Evolutionary conservation across 2,888 invertebrate species (phyloP).

Genomic region (Eilema caniola): DNA sequence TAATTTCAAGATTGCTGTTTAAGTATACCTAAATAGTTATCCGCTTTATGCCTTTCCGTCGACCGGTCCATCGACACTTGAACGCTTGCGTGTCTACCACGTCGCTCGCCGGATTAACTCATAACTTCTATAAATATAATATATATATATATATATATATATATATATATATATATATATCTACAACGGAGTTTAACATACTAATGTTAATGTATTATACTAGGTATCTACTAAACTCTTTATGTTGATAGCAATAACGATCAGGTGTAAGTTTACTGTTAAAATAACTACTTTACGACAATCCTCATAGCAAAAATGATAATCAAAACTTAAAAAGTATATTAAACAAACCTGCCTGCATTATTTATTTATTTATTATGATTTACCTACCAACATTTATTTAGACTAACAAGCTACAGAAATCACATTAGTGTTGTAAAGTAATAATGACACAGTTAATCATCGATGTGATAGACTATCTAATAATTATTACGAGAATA

Average conservation of each 20-base stretch:
- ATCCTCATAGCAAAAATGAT: neutral
- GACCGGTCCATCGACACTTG: slow-evolving; percentile 48
- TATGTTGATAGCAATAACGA: slow-evolving; percentile 73
- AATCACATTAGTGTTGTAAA: neutral
- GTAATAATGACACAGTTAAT: slow-evolving; percentile 6
- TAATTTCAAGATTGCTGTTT: slow-evolving; percentile 23
- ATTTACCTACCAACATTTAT: too few species aligned
- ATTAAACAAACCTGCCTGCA: too few species aligned
- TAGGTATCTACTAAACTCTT: slow-evolving; percentile 70
- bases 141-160: slow-evolving; percentile 55
- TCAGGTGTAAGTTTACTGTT: slow-evolving; percentile 59
- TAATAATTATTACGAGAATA: slow-evolving; percentile 34
- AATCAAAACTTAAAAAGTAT: too few species aligned
- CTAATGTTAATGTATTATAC: slow-evolving; percentile 75
- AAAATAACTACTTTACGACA: slow-evolving; percentile 36
- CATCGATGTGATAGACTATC: slow-evolving; percentile 31
- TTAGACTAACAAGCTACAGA: too few species aligned
- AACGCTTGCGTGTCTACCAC: slow-evolving; percentile 70
- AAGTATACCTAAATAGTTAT: slow-evolving; percentile 18
- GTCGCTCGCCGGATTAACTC: slow-evolving; percentile 75
- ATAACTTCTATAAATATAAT: slow-evolving; percentile 75
- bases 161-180: slow-evolving; percentile 60
- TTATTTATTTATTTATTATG: too few species aligned
- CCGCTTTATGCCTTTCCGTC: slow-evolving; percentile 36
- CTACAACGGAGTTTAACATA: slow-evolving; percentile 63